Conservation (phyloP, 2,888 invertebrate species). For the Tiphia femorata region DNA sequence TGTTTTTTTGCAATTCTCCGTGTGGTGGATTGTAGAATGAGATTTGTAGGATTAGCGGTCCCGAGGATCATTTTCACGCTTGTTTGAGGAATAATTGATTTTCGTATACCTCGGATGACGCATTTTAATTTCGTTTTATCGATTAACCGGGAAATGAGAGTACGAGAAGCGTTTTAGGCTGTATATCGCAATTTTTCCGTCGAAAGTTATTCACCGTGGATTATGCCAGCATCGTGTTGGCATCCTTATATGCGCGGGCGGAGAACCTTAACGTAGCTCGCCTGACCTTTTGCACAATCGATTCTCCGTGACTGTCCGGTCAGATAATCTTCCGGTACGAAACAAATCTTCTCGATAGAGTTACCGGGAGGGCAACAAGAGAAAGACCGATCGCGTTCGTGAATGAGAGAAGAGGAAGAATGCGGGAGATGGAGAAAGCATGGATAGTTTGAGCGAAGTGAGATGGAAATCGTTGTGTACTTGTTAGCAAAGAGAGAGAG, state of each 20-base stretch:
- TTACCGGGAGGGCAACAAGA: constrained; percentile 18
- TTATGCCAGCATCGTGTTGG: constrained; percentile 47
- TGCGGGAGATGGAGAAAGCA: not conserved
- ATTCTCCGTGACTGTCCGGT: constrained; percentile 44
- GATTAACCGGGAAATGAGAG: too few relatives aligned
- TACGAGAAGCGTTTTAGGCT: too few relatives aligned
- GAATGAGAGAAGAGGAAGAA: not conserved
- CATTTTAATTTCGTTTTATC: too few relatives aligned
- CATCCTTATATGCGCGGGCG: constrained; percentile 40
- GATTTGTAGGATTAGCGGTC: too few relatives aligned
- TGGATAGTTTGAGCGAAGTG: not conserved
- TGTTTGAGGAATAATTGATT: too few relatives aligned
- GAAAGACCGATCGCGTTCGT: not conserved
- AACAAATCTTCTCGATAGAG: constrained; percentile 48
- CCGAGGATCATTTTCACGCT: too few relatives aligned
- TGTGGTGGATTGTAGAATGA: too few relatives aligned
- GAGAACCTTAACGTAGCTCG: constrained; percentile 41
- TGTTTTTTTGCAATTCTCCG: too few relatives aligned
- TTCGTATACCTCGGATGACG: too few relatives aligned
- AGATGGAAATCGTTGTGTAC: not conserved
- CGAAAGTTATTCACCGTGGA: constrained; percentile 46
- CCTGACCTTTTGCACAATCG: constrained; percentile 48
- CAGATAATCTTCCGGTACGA: constrained; percentile 41
- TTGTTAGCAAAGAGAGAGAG: not conserved
- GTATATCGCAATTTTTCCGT: constrained; percentile 32